Percentiles rank a stretch among this genome's conserved stretches.
Evolutionary conservation across 2,113 vertebrate genomes (phyloP).

Genomic region (Chionomys nivalis): DNA sequence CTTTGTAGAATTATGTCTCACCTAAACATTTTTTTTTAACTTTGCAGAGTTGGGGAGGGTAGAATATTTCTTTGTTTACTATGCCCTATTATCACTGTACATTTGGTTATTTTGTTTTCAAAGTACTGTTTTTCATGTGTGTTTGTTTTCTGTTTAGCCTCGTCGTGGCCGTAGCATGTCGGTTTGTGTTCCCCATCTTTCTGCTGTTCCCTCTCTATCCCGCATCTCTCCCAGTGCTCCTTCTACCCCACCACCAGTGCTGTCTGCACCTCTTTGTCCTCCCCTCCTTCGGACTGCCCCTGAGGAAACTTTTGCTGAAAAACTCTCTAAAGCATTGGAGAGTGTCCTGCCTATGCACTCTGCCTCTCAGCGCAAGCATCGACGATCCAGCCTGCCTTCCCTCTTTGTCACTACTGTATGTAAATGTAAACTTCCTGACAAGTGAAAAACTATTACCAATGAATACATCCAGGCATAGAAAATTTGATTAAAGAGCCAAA

Average conservation of each 20-base stretch:
- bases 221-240: slow-evolving; percentile 92
- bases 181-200: slow-evolving; percentile 94
- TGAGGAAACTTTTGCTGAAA: slow-evolving; percentile 95
- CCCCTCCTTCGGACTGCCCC: slow-evolving; percentile 89
- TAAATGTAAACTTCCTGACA: slow-evolving; percentile 87
- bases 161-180: slow-evolving; percentile 98
- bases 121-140: slow-evolving; percentile 84
- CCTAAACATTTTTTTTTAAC: not conserved
- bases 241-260: slow-evolving; percentile 88
- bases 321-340: slow-evolving; percentile 98
- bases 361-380: slow-evolving; percentile 89
- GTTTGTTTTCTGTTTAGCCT: slow-evolving; percentile 89
- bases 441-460: slow-evolving; percentile 89
- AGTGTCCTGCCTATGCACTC: slow-evolving; percentile 96
- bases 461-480: slow-evolving; percentile 88
- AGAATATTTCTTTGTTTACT: slow-evolving; percentile 73
- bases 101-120: slow-evolving; percentile 80
- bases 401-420: slow-evolving; percentile 98
- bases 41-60: slow-evolving; percentile 21
- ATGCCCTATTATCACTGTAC: slow-evolving; percentile 76
- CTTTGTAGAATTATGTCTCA: slow-evolving; percentile 40
- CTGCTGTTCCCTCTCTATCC: slow-evolving; percentile 88
- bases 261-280: slow-evolving; percentile 89
- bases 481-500: slow-evolving; percentile 72
- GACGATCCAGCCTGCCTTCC: slow-evolving; percentile 97